Evolutionary conservation across 2,797 vertebrate genomes (phyloP), one percentile per base, ranked within the genome.

Genomic region (Myotis findleyi): DNA sequence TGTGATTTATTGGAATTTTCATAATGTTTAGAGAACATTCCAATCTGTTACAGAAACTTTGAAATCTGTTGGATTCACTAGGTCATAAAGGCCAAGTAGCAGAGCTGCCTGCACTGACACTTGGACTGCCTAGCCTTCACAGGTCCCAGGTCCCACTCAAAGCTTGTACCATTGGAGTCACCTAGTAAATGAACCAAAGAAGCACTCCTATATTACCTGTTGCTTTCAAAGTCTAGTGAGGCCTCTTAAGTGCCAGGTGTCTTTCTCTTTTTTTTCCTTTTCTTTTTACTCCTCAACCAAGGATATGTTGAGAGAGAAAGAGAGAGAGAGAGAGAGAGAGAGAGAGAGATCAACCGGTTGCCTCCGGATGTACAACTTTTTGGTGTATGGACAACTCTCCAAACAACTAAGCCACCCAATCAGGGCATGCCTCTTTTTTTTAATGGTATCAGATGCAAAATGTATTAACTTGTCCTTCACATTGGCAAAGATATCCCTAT

Each of bases 1-100:
- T 71, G 18, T 92, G 80, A 36, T 84, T 91, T 59, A 68, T 71
- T 71, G 49, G 73, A 33, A 93, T 81, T 89, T 84, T 62, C 68
- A n/a, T 21, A 72, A 69, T 12, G 4, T 90, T 91, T 86, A 75
- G 64, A 66, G 21, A 86, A 16, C 23, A 53, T 75, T 69, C 38
- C 17, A 66, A 38, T 47, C 33, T 51, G 33, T 68, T 57, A 27
- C 17, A 89, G 71, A 80, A 89, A 27, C 13, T 21, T 44, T n/a
- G 53, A 87, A 30, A 49, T 20, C 41, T 57, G 1, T 55, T 84
- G 38, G 21, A 41, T 75, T 79, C 64, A 41, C 17, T 36, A 23
- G 6, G 25, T 86, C 55, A 49, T 49, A 81, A 76, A 93, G 17
- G 17, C 21, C 33, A 55, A 62, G 72, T 18, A 84, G 25, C 20